phyloP scores from a whole-genome alignment of 2,888 invertebrate species.

The Drosophila sordidula region DNA sequence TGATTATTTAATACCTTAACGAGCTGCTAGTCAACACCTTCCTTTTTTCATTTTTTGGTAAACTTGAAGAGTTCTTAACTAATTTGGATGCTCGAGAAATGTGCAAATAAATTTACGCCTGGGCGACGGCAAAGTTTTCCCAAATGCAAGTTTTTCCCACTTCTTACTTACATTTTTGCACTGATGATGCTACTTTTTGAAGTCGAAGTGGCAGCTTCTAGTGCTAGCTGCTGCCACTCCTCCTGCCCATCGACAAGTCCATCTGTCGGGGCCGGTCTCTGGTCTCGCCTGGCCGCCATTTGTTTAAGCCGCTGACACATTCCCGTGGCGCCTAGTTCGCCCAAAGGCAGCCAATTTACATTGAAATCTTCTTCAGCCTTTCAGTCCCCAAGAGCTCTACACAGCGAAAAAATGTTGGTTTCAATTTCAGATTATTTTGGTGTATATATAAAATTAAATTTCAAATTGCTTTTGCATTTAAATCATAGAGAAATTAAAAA shows the following conservation, averaged over 20 bases:
- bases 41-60: background rate
- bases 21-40: conserved; percentile 63
- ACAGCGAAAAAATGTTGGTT: background rate
- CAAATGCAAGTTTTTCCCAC: conserved; percentile 29
- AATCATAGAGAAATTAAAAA: no score
- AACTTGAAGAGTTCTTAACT: conserved; percentile 59
- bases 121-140: conserved; percentile 38
- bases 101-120: conserved; percentile 60
- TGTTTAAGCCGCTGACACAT: conserved; percentile 69
- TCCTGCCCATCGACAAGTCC: conserved; percentile 6
- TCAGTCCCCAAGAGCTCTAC: background rate
- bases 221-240: background rate
- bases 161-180: background rate
- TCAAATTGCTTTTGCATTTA: no score
- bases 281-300: conserved; percentile 38
- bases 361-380: conserved; percentile 57
- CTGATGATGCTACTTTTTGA: conserved; percentile 6
- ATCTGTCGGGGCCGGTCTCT: conserved; percentile 30
- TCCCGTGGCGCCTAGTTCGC: conserved; percentile 52
- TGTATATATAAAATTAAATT: no score
- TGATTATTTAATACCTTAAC: conserved; percentile 68
- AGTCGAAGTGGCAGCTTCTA: conserved; percentile 18
- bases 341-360: conserved; percentile 68
- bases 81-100: conserved; percentile 62
- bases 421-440: no score